Evolutionary conservation across 2,113 vertebrate species (phyloP), one percentile per base, ranked within the genome.

Genomic region (Heloderma charlesbogerti): DNA sequence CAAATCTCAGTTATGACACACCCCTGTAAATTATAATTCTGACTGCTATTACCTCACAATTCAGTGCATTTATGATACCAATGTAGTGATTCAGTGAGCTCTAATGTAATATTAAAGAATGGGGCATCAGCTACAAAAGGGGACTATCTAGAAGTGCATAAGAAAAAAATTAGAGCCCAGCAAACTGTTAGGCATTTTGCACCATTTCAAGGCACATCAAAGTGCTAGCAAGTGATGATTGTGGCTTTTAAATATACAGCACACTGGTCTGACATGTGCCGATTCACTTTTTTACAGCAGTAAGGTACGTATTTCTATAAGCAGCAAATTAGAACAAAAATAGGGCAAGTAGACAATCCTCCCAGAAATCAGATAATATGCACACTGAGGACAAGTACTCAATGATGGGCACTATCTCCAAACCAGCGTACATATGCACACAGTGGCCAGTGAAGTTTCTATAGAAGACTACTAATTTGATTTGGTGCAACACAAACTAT

Each of bases 401-500:
- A 12, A 29, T 54, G 18, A 18, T n/a, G 63, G 63, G n/a, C 75
- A 69, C 20, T n/a, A 57, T 6, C 37, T 72, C 45, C 29, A 57
- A 72, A 84, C 8, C 80, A 84, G 69, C 22, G 37, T 43, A 75
- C 51, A 74, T 66, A 48, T 88, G 75, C 74, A 72, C 34, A 40
- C 29, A 83, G 37, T 74, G 67, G 54, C 37, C 16, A 74, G 45
- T 74, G 15, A 77, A 72, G 67, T 87, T 80, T 92, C 91, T 92
- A 81, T 51, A 48, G 6, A 90, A 74, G 92, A 90, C 78, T 90
- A 87, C 82, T 51, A 34, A 87, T 82, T 90, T 82, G 92, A 94
- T 87, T 91, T 94, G 92, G 87, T 95, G 94, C 93, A 90, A 86
- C 88, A 92, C 1, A 90, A 92, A 88, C n/a, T 84, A 71, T 69